Base-by-base conservation (phyloP, 2,797 vertebrate species). In the Cheirogaleus major region DNA sequence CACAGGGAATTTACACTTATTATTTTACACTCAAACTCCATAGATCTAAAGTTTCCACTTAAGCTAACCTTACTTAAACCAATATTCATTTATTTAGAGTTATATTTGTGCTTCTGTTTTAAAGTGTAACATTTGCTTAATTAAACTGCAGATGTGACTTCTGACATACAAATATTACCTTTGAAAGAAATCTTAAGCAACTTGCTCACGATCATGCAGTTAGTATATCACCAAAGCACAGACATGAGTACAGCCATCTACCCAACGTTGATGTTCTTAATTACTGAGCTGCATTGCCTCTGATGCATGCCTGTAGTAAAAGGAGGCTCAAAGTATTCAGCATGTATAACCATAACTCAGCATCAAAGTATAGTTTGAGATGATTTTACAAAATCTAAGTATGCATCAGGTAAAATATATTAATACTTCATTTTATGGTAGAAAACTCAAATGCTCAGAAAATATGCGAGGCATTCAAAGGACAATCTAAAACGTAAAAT, bases 381-480 rank as follows among this genome's bases (percentile, higher is more conserved):
- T 90, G 41, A 82, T 70, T 88, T 92, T 81, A 65, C 67, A 88
- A 89, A 93, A 94, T n/a, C 2, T 38, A 93, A 70, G 4, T 50
- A 55, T 45, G 18, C 1, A 43, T 48, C 55, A 15, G 12, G 32
- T 72, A 22, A 95, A 92, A 63, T 1, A 41, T 11, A 57, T 57
- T 25, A 57, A 25, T 55, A 61, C 0, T 27, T 61, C 4, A 41
- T 72, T 76, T 88, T 70, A 27, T 72, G 7, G 7, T 43, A 41
- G 27, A 80, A 75, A 93, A 61, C 1, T 63, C 22, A 45, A 84
- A 89, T 75, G 2, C 15, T 92, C 55, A 79, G 45, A 48, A 65
- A 78, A 72, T 69, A 38, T 75, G 12, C 11, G 9, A 69, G 3
- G 15, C 9, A 82, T 22, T 6, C 7, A 48, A 76, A 80, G 20